phyloP scores from a whole-genome alignment of 2,113 vertebrate species.

The Daubentonia madagascariensis region DNA sequence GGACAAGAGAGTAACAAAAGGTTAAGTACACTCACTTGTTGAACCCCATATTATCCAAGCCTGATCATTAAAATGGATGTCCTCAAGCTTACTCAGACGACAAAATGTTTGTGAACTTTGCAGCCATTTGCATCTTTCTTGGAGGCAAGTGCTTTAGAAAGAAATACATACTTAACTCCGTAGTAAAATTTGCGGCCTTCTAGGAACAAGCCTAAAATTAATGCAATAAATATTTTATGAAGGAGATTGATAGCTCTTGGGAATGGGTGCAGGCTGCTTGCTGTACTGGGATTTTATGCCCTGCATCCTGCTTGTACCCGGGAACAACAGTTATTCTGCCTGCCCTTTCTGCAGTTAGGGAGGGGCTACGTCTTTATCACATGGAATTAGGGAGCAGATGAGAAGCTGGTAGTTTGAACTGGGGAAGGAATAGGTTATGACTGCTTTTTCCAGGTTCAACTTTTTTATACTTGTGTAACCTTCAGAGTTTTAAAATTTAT shows the following conservation, averaged over 20 bases:
- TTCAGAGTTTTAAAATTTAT: neutral
- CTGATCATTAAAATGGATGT: neutral
- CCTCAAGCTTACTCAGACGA: neutral
- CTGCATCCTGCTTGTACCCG: neutral
- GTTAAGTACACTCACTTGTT: neutral
- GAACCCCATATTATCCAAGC: neutral
- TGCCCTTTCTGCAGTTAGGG: neutral
- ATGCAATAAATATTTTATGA: neutral
- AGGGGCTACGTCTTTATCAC: neutral
- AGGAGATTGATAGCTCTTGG: neutral
- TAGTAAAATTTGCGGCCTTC: neutral
- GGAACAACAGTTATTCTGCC: neutral
- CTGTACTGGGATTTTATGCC: neutral
- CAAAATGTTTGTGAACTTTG: neutral
- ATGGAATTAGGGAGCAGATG: neutral
- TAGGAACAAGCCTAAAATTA: neutral
- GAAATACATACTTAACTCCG: neutral
- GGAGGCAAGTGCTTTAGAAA: neutral
- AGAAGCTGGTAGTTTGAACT: neutral
- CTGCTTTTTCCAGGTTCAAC: neutral
- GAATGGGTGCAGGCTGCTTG: neutral
- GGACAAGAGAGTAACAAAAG: neutral
- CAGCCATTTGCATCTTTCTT: neutral
- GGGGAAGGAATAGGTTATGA: neutral
- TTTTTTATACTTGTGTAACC: neutral